Percentiles rank a stretch among this genome's conserved stretches.
phyloP scores from a whole-genome alignment of 2,888 invertebrate species.

The Ormyrus thymus region DNA sequence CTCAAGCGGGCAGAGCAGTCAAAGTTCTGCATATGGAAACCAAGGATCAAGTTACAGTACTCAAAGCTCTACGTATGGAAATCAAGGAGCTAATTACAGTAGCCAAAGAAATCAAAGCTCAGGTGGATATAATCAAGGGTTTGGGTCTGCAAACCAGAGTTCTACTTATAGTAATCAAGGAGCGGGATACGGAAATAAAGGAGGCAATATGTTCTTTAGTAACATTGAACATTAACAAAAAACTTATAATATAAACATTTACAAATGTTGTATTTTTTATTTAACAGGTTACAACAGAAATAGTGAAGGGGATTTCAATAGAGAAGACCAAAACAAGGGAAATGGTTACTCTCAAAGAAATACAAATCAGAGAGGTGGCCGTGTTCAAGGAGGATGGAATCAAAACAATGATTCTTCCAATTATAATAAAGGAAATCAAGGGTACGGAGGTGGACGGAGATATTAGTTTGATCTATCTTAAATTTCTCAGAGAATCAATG shows the following conservation, averaged over 20 bases:
- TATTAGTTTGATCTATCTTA: conserved; percentile 37
- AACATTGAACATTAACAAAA: neutral
- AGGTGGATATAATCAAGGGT: conserved; percentile 28
- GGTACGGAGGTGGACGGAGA: conserved; percentile 46
- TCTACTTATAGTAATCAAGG: conserved; percentile 25
- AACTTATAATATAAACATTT: neutral
- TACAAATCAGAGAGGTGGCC: conserved; percentile 59
- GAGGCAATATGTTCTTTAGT: neutral
- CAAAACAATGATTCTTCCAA: conserved; percentile 62
- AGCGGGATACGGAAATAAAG: conserved; percentile 31
- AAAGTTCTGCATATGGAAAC: conserved; percentile 22
- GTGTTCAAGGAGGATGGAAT: conserved; percentile 72
- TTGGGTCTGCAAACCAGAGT: conserved; percentile 14
- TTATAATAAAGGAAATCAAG: conserved; percentile 55
- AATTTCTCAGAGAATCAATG: conserved; percentile 25
- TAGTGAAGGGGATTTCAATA: conserved; percentile 57
- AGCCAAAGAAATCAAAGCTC: conserved; percentile 3
- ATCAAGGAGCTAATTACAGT: neutral
- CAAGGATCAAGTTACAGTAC: conserved; percentile 32
- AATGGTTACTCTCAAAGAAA: too few relatives aligned
- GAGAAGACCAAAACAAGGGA: conserved; percentile 53
- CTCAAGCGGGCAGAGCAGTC: neutral
- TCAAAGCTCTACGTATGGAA: conserved; percentile 33
- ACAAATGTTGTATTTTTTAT: neutral
- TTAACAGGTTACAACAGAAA: conserved; percentile 48